phyloP scores from a whole-genome alignment of 1,140 invertebrate species.

The Asbolus verrucosus region DNA sequence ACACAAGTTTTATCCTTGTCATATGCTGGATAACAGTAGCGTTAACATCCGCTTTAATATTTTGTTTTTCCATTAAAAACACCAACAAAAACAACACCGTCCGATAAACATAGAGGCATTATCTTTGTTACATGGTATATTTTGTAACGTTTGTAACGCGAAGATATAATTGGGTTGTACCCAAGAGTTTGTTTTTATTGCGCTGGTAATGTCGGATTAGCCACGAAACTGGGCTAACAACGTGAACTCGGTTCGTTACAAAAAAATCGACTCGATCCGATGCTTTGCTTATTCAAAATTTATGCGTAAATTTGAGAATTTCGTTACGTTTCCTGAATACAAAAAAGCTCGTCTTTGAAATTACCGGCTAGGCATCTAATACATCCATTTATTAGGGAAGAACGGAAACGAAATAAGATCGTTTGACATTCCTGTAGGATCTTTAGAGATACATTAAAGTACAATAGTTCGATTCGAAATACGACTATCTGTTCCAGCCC shows the following conservation, averaged over 20 bases:
- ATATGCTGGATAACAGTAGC: neutral
- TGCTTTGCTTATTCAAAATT: too few relatives aligned
- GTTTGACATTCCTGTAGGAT: slow-evolving; percentile 24
- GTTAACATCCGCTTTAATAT: slow-evolving; percentile 38
- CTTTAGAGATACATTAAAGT: slow-evolving; percentile 25
- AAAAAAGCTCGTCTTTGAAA: neutral
- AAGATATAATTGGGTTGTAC: slow-evolving; percentile 29
- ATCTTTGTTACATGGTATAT: slow-evolving; percentile 7
- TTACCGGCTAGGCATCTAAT: slow-evolving; percentile 2
- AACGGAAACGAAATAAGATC: slow-evolving; percentile 13
- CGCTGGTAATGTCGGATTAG: slow-evolving; percentile 4
- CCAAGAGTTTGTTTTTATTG: slow-evolving; percentile 20
- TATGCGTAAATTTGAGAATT: too few relatives aligned
- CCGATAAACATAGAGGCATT: slow-evolving; percentile 26
- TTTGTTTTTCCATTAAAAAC: slow-evolving; percentile 27
- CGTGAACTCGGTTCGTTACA: slow-evolving; percentile 25
- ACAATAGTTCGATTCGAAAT: slow-evolving; percentile 29
- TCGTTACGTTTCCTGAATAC: neutral
- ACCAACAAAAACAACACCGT: slow-evolving; percentile 14
- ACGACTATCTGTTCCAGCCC: neutral
- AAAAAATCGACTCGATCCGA: too few relatives aligned
- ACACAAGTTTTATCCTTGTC: slow-evolving; percentile 25
- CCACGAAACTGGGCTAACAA: slow-evolving; percentile 5
- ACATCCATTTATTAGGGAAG: slow-evolving; percentile 21
- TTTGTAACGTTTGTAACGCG: slow-evolving; percentile 21